Evolutionary conservation across 2,888 invertebrate genomes (phyloP), one percentile per base, ranked within the genome.

Genomic region (Pimpla rufipes): DNA sequence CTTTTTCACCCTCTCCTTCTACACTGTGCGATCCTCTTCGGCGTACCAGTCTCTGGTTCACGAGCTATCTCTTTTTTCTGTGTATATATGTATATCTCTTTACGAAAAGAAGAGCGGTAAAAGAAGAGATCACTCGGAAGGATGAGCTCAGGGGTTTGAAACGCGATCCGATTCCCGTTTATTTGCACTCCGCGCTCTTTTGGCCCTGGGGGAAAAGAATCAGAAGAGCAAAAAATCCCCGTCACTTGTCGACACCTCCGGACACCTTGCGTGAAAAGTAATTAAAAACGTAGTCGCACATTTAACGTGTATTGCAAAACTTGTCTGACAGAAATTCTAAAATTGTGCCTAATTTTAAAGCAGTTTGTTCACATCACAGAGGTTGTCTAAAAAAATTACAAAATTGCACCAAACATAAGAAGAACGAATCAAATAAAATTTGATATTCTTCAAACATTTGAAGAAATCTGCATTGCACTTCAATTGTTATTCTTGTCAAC

Each of bases 1-100:
- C 91, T 92, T 92, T 89, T 87, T 83, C 78, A 70, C 81, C 79
- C 79, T 76, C 78, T 67, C 64, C 37, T 75, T 70, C 67, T 67
- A 67, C 57, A 73, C 77, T 57, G 42, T 64, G 68, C 76, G 59
- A 79, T 77, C 70, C 79, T 81, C 59, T 35, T 18, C 57, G 59
- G 13, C 47, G 67, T 59, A 52, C 66, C 45, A 13, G 66, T 80
- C 66, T 66, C 55, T 74, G 62, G 35, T 57, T 74, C 74, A 68
- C 42, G 23, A 29, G 37, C 40, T 40, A 16, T 62, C 37, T 37
- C 87, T 85, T 23, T 62, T 73, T 81, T 76, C 73, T 86, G 68
- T 79, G 70, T 62, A 80, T 64, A 78, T 84, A 62, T 59, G 37
- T 64, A 57, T 64, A 73, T 78, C 40, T 85, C 68, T 82, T 81